Evolutionary conservation across 2,888 invertebrate genomes (phyloP).

Genomic region (Dastarcus helophoroides): DNA sequence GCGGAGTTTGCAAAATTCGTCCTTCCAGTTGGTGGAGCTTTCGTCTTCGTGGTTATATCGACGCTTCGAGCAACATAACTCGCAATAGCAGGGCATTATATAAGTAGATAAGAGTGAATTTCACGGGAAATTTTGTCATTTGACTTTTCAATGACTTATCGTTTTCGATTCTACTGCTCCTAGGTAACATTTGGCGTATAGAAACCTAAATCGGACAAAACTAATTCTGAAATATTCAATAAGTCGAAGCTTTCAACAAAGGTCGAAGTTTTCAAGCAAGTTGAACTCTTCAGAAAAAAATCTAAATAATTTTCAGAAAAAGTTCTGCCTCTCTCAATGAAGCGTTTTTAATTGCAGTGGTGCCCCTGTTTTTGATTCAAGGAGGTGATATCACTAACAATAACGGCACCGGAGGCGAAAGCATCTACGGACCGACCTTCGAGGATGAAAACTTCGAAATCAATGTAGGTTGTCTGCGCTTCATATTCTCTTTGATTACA

Average conservation of each 20-base stretch:
- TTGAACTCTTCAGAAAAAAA: too few relatives aligned
- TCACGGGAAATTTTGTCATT: conserved; percentile 3
- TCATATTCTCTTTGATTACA: neutral
- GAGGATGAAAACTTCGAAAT: conserved; percentile 80
- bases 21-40: conserved; percentile 7
- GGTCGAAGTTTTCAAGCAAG: too few relatives aligned
- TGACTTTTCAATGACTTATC: neutral
- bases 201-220: too few relatives aligned
- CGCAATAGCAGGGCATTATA: conserved; percentile 9
- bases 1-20: conserved; percentile 9
- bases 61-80: conserved; percentile 5
- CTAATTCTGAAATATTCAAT: too few relatives aligned
- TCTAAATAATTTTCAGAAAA: too few relatives aligned
- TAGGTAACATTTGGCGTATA: conserved; percentile 5
- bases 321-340: too few relatives aligned
- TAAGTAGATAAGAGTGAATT: neutral
- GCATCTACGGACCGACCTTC: conserved; percentile 81
- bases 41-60: conserved; percentile 2
- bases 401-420: conserved; percentile 85
- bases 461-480: conserved; percentile 35
- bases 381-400: conserved; percentile 68
- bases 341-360: conserved; percentile 46
- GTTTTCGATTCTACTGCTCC: too few relatives aligned
- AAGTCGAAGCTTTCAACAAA: too few relatives aligned
- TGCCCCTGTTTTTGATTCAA: conserved; percentile 82